These are phyloP conservation scores for Oegoconia quadripuncta DNA, from an alignment of 2,888 invertebrate species.

Conservation along the genomic window DNA sequence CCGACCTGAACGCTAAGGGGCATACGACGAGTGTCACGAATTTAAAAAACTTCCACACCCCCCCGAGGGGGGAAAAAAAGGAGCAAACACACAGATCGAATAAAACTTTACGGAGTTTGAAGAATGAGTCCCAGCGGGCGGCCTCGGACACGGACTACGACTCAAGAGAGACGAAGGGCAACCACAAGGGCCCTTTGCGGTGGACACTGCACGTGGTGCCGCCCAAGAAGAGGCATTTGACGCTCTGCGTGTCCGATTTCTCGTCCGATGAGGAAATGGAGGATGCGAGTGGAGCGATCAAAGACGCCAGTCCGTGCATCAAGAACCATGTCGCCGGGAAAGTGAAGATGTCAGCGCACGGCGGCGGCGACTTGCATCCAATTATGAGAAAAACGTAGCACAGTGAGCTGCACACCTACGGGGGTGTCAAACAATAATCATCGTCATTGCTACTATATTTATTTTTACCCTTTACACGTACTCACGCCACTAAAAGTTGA, in stretches of 20 bases:
- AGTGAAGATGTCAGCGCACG: constrained; percentile 62
- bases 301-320: constrained; percentile 53
- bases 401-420: background rate
- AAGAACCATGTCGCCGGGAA: constrained; percentile 51
- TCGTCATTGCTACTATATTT: constrained; percentile 29
- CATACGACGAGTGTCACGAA: constrained; percentile 62
- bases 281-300: constrained; percentile 44
- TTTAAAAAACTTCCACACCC: constrained; percentile 77
- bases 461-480: constrained; percentile 39
- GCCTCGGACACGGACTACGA: constrained; percentile 71
- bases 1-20: constrained; percentile 54
- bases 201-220: constrained; percentile 61
- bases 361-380: constrained; percentile 66
- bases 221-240: constrained; percentile 64
- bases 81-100: constrained; percentile 53
- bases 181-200: constrained; percentile 54
- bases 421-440: constrained; percentile 16
- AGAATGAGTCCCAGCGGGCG: constrained; percentile 54
- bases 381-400: constrained; percentile 62
- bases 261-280: constrained; percentile 65
- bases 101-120: constrained; percentile 45
- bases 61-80: constrained; percentile 77
- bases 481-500: constrained; percentile 37
- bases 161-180: constrained; percentile 43
- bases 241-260: constrained; percentile 60